Conservation (phyloP, 2,888 invertebrate species). For the Acanthopleura granulata region DNA sequence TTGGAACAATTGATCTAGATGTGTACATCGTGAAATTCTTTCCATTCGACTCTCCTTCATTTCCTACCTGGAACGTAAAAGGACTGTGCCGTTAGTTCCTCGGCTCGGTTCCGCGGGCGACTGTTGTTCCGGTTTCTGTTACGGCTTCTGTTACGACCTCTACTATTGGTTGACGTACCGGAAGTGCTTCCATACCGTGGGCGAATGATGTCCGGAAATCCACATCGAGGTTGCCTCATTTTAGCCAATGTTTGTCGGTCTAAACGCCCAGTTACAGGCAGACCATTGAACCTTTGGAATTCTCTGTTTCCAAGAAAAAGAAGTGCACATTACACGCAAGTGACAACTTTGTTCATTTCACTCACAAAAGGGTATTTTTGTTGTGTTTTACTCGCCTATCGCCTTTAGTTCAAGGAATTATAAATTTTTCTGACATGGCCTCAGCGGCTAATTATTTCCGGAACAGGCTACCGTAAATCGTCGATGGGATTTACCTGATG, state of each 20-base stretch:
- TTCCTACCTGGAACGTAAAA: conserved; percentile 7
- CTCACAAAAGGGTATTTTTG: too few relatives aligned
- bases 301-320: conserved; percentile 34
- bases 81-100: not conserved
- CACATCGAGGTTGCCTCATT: conserved; percentile 63
- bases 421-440: too few relatives aligned
- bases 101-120: conserved; percentile 37
- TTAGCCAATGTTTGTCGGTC: conserved; percentile 48
- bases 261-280: conserved; percentile 56
- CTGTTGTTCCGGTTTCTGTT: conserved; percentile 39
- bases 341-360: too few relatives aligned
- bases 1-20: too few relatives aligned
- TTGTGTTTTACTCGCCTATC: too few relatives aligned
- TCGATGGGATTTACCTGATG: conserved; percentile 35
- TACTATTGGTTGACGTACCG: conserved; percentile 19
- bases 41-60: too few relatives aligned
- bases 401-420: too few relatives aligned
- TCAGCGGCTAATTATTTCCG: too few relatives aligned
- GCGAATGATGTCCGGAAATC: conserved; percentile 54
- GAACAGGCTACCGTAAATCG: too few relatives aligned
- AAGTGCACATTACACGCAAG: too few relatives aligned
- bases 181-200: conserved; percentile 36
- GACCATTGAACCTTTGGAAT: conserved; percentile 59
- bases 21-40: too few relatives aligned
- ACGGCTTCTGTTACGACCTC: conserved; percentile 32